phyloP scores from a whole-genome alignment of 2,888 invertebrate species.

The Hirtodrosophila confusa region DNA sequence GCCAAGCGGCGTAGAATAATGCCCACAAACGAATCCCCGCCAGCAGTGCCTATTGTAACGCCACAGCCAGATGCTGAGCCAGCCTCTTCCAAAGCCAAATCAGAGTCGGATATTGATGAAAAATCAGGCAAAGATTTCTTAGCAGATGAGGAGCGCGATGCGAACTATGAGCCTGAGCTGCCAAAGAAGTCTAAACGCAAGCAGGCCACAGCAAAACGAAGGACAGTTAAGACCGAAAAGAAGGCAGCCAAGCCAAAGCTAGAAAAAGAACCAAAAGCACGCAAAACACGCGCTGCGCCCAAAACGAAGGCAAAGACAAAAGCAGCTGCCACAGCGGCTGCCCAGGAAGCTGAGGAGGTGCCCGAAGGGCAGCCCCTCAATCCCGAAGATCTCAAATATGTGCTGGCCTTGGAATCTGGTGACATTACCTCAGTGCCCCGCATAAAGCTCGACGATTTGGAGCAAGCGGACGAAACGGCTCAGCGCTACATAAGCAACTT shows the following conservation, averaged over 20 bases:
- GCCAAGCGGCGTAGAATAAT: conserved; percentile 85
- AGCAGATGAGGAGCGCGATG: conserved; percentile 50
- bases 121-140: conserved; percentile 45
- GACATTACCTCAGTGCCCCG: conserved; percentile 80
- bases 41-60: neutral
- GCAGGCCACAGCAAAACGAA: conserved; percentile 55
- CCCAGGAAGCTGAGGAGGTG: conserved; percentile 20
- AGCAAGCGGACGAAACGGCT: conserved; percentile 84
- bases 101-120: neutral
- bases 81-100: neutral
- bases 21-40: conserved; percentile 23
- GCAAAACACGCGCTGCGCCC: conserved; percentile 4
- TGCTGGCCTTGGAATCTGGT: conserved; percentile 77
- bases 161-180: conserved; percentile 38
- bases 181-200: conserved; percentile 57
- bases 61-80: neutral
- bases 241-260: conserved; percentile 27
- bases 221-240: conserved; percentile 29
- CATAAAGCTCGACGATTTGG: conserved; percentile 82
- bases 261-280: conserved; percentile 25
- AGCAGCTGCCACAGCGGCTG: neutral
- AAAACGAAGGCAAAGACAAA: conserved; percentile 7
- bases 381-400: conserved; percentile 76
- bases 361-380: conserved; percentile 64
- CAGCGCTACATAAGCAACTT: conserved; percentile 77